Conservation (phyloP, 2,113 vertebrate genomes). For the Oncorhynchus mykiss region DNA sequence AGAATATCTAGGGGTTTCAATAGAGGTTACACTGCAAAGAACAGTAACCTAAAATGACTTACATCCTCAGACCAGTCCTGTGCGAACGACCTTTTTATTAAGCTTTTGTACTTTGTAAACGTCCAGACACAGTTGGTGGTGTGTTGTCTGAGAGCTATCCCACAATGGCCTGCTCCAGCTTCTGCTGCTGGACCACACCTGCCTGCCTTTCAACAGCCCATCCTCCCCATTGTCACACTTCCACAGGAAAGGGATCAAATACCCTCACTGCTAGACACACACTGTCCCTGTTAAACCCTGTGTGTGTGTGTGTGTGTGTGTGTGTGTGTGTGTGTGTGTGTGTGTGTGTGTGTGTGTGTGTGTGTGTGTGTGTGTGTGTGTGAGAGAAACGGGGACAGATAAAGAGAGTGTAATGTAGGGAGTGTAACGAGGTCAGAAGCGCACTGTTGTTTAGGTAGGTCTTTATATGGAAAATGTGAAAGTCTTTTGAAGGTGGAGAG, state of each 20-base stretch:
- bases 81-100: not conserved
- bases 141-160: not conserved
- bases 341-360: not conserved
- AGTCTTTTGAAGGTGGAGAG: not conserved
- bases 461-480: not conserved
- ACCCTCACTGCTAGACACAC: not conserved
- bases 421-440: not conserved
- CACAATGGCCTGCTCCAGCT: not conserved
- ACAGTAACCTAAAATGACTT: too few species aligned
- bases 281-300: not conserved
- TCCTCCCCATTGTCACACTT: conserved; percentile 29
- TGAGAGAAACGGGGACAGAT: not conserved
- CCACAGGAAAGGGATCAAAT: conserved; percentile 36
- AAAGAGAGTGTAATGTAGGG: not conserved
- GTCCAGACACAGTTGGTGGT: not conserved
- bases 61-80: not conserved
- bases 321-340: not conserved
- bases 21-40: too few species aligned
- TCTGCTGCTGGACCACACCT: conserved; percentile 12
- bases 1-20: too few species aligned
- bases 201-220: conserved; percentile 9
- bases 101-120: not conserved
- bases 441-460: not conserved
- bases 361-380: not conserved
- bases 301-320: not conserved